Evolutionary conservation across 92 coral and sea anemone species (phyloP), one percentile per base, ranked within the genome.

Genomic region (Actinostola sp.): DNA sequence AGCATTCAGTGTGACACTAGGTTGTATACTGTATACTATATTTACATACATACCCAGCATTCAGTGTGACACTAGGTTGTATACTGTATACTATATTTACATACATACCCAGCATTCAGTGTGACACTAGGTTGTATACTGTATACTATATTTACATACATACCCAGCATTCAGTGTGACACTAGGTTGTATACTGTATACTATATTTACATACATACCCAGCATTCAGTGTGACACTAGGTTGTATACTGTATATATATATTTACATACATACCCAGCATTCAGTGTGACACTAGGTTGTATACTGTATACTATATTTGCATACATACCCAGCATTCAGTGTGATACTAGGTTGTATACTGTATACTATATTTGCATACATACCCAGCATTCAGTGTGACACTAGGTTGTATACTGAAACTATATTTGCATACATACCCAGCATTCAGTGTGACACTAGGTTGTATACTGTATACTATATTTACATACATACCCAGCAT

Each of bases 121-220:
- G 61, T 11, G 33, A 67, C 61, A n/a, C n/a, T n/a, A n/a, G n/a
- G n/a, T n/a, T n/a, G n/a, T 48, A 31, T 48, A 8, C 44, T 35
- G 17, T n/a, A n/a, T n/a, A n/a, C n/a, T n/a, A n/a, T n/a, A n/a
- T 12, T 9, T 53, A 13, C 66, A 21, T 12, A 28, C 74, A 44
- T 50, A 67, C 74, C 74, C 74, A 29, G 74, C 23, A 35, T 27
- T 20, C 15, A 49, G 16, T 8, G 61, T 11, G 33, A 67, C 61
- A n/a, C n/a, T n/a, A n/a, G n/a, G n/a, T n/a, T n/a, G n/a, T 48
- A 31, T 48, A 8, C 44, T 35, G 17, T n/a, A n/a, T n/a, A n/a
- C n/a, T n/a, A n/a, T n/a, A n/a, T 12, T 9, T 53, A 13, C 66
- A 21, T 12, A 28, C 74, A 44, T 50, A 67, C 74, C 74, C 74